Evolutionary conservation across 2,888 invertebrate species (phyloP).

Genomic region (Nomada ruficornis): DNA sequence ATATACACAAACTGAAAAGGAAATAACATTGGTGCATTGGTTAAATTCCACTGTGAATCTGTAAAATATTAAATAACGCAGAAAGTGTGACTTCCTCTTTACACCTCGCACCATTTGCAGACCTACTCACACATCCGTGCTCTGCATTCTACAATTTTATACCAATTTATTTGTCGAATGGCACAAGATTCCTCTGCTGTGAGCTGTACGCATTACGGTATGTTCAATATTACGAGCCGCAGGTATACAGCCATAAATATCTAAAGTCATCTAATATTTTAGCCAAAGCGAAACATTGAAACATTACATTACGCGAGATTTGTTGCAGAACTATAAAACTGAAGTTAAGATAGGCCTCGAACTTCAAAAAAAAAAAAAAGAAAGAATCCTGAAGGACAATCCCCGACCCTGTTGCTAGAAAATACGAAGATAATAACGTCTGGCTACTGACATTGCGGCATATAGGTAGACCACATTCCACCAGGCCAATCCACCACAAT

Average conservation of each 20-base stretch:
- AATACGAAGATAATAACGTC: neutral
- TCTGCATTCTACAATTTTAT: neutral
- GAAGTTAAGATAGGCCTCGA: no score
- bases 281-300: neutral
- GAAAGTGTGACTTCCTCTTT: neutral
- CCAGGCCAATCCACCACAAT: slow-evolving; percentile 21
- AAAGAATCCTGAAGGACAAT: neutral
- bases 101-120: neutral
- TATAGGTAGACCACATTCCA: slow-evolving; percentile 35
- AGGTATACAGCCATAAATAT: neutral
- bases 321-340: no score
- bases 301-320: neutral
- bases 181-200: no score
- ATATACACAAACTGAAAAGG: no score
- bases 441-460: slow-evolving; percentile 28
- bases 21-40: neutral
- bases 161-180: no score
- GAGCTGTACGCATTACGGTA: no score
- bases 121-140: neutral
- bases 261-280: neutral
- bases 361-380: neutral
- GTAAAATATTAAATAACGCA: neutral
- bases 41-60: neutral
- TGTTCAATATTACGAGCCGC: no score
- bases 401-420: neutral